phyloP scores from a whole-genome alignment of 2,797 vertebrate species.

The Lacerta bilineata region DNA sequence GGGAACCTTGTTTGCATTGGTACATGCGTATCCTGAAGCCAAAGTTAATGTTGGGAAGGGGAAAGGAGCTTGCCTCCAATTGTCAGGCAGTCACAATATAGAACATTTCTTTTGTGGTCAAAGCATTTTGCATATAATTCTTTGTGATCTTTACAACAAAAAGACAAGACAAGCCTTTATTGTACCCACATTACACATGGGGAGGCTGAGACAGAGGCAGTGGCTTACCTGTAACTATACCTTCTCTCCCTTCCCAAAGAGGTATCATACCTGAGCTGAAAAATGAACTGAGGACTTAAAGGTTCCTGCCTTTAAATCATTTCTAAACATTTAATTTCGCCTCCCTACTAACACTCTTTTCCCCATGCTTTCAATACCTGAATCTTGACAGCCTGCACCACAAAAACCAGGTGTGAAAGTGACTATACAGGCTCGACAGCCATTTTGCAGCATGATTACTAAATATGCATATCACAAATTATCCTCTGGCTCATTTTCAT shows the following conservation, averaged over 20 bases:
- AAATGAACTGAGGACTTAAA: background rate
- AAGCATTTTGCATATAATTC: background rate
- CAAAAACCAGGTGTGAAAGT: slow-evolving; percentile 10
- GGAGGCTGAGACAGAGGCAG: background rate
- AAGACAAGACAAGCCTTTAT: background rate
- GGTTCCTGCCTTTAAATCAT: background rate
- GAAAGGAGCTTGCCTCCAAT: background rate
- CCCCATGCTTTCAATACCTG: background rate
- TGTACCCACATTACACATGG: background rate
- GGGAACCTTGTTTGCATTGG: background rate
- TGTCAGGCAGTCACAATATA: background rate
- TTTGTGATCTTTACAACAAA: background rate
- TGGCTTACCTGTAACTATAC: background rate
- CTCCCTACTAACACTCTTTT: background rate
- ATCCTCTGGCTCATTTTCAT: accelerated
- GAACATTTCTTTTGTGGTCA: background rate
- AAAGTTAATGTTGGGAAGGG: background rate
- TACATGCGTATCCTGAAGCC: background rate
- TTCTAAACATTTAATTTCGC: background rate
- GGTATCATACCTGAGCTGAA: background rate
- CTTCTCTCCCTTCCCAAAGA: background rate
- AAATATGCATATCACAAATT: background rate
- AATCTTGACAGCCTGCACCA: background rate
- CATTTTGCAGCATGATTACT: background rate
- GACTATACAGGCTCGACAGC: background rate